Conservation (phyloP, 2,888 invertebrate species). For the Eupithecia subumbrata region DNA sequence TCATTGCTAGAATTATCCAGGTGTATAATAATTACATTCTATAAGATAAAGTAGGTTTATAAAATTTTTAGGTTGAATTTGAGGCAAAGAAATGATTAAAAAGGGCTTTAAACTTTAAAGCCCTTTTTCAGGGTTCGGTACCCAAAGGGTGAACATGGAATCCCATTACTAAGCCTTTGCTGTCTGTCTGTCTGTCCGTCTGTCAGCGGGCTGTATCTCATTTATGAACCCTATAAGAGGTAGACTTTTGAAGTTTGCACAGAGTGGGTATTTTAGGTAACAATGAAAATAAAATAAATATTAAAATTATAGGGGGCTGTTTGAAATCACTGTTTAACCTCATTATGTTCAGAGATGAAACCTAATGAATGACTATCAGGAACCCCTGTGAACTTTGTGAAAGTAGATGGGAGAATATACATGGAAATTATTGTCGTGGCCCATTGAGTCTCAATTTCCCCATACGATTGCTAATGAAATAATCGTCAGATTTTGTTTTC, state of each 20-base stretch:
- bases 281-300: no score
- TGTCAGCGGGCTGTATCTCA: no score
- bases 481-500: conserved; percentile 31
- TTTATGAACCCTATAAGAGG: no score
- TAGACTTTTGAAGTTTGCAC: no score
- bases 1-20: neutral
- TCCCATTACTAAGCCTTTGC: no score
- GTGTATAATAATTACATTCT: neutral
- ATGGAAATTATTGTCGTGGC: neutral
- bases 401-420: neutral
- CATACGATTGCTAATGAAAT: conserved; percentile 15
- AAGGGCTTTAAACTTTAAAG: no score
- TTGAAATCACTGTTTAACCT: no score
- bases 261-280: no score
- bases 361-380: neutral
- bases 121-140: no score
- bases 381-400: neutral
- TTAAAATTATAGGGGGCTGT: no score
- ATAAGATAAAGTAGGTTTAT: neutral
- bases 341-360: neutral
- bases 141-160: no score
- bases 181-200: no score
- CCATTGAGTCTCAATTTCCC: conserved; percentile 4
- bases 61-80: neutral
- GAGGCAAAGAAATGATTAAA: neutral